Conservation (phyloP, 1,140 invertebrate genomes). For the Magallana angulata region DNA sequence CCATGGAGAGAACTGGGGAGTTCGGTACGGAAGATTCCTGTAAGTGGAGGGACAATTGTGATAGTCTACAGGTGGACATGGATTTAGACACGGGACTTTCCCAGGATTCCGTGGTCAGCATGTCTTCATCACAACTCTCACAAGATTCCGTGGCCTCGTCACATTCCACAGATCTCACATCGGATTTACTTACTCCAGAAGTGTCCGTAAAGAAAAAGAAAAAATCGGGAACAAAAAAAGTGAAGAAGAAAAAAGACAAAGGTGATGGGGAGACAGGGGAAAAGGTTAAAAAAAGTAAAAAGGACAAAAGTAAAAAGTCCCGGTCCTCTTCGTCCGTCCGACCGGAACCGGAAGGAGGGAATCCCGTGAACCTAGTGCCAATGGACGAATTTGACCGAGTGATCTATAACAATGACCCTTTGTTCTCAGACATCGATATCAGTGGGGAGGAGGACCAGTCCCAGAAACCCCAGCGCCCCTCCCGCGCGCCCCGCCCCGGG, state of each 20-base stretch:
- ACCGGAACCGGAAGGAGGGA: constrained; percentile 77
- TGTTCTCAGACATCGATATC: constrained; percentile 77
- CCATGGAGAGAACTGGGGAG: not conserved
- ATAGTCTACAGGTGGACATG: constrained; percentile 23
- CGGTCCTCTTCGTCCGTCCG: constrained; percentile 56
- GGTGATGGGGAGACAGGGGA: constrained; percentile 53
- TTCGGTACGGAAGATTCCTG: not conserved
- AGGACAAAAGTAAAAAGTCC: constrained; percentile 62
- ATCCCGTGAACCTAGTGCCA: constrained; percentile 45
- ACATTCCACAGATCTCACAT: constrained; percentile 51
- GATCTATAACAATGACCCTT: constrained; percentile 74
- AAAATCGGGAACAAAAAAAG: constrained; percentile 62
- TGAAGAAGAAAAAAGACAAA: constrained; percentile 67
- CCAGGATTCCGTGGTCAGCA: constrained; percentile 55
- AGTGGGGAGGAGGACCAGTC: constrained; percentile 62
- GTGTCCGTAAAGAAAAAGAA: constrained; percentile 50
- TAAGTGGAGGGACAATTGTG: constrained; percentile 6
- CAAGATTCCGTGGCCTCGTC: constrained; percentile 65
- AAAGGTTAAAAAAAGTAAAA: constrained; percentile 53
- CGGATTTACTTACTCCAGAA: constrained; percentile 46
- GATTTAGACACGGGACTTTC: constrained; percentile 51
- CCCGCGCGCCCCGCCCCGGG: constrained; percentile 44
- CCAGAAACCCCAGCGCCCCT: constrained; percentile 21
- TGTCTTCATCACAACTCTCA: constrained; percentile 58
- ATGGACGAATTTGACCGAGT: constrained; percentile 74